A percentile compares a stretch with the other conserved stretches of the same genome.
Conservation (phyloP, 64 coral and sea anemone species). For the Stichodactyla helianthus region DNA sequence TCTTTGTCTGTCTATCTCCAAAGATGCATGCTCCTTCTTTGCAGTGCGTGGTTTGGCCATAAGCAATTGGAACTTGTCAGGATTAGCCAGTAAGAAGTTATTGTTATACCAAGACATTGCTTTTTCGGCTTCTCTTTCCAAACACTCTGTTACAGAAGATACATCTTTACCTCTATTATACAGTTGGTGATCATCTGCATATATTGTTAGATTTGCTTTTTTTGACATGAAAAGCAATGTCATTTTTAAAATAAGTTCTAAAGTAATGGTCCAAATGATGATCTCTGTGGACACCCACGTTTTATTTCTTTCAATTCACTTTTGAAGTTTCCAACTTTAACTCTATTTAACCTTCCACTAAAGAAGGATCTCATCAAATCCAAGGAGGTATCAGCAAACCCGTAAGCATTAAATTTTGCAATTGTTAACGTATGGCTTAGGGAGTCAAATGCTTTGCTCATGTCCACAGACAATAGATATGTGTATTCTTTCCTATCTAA, state of each 20-base stretch:
- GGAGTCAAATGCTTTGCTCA: constrained; percentile 33
- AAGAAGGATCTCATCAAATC: constrained; percentile 20
- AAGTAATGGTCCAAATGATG: neutral
- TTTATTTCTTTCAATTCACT: constrained; percentile 40
- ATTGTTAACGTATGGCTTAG: constrained; percentile 7
- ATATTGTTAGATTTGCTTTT: constrained; percentile 20
- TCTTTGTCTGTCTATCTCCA: neutral
- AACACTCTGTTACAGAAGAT: no score
- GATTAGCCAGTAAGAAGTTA: constrained; percentile 1
- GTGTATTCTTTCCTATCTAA: neutral
- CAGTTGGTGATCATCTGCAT: constrained; percentile 25
- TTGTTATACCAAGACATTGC: neutral
- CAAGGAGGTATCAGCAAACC: constrained; percentile 5
- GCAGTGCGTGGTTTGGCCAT: no score
- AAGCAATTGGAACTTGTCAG: constrained; percentile 41
- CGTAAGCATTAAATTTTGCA: constrained; percentile 23
- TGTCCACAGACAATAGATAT: constrained; percentile 15
- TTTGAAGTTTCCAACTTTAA: constrained; percentile 4
- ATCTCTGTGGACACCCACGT: constrained; percentile 38
- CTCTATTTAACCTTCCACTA: neutral
- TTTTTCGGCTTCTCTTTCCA: neutral
- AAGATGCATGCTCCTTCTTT: neutral
- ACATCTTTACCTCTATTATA: constrained; percentile 10
- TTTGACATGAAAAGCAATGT: constrained; percentile 22
- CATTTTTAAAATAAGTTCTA: constrained; percentile 45